Percentiles rank a stretch among this genome's conserved stretches.
These are phyloP conservation scores for Cyclophora albipunctata DNA, from an alignment of 2,888 invertebrate genomes.

Conservation along the genomic window DNA sequence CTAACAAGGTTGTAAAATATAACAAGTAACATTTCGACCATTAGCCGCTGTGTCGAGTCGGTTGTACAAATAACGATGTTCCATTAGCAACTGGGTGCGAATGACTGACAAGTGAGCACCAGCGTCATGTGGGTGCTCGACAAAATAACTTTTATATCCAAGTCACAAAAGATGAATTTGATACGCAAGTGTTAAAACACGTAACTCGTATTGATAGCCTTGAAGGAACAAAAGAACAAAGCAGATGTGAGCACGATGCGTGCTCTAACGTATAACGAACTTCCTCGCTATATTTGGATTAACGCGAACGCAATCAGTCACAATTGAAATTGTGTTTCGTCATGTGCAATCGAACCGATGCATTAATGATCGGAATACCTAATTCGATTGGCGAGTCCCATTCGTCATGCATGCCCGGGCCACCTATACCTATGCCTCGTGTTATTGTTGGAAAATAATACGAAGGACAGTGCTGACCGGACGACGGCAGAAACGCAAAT, in stretches of 20 bases:
- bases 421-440: too few relatives aligned
- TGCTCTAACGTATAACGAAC: constrained; percentile 23
- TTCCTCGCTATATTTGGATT: constrained; percentile 23
- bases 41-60: too few relatives aligned
- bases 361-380: not conserved
- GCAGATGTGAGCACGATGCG: constrained; percentile 40
- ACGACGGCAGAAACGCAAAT: constrained; percentile 20
- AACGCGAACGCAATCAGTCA: constrained; percentile 14
- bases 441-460: not conserved
- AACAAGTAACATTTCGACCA: too few relatives aligned
- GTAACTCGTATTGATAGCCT: constrained; percentile 28
- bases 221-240: constrained; percentile 40
- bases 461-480: constrained; percentile 9
- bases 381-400: not conserved
- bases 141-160: not conserved
- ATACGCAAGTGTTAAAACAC: constrained; percentile 1
- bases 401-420: constrained; percentile 5
- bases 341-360: constrained; percentile 8
- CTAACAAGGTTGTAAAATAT: too few relatives aligned
- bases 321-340: constrained; percentile 10
- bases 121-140: constrained; percentile 1
- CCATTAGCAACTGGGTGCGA: constrained; percentile 10
- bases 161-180: constrained; percentile 2
- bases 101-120: constrained; percentile 3
- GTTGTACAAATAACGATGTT: too few relatives aligned